Evolutionary conservation across 2,888 invertebrate species (phyloP), one percentile per base, ranked within the genome.

Genomic region (Scotopteryx bipunctaria): DNA sequence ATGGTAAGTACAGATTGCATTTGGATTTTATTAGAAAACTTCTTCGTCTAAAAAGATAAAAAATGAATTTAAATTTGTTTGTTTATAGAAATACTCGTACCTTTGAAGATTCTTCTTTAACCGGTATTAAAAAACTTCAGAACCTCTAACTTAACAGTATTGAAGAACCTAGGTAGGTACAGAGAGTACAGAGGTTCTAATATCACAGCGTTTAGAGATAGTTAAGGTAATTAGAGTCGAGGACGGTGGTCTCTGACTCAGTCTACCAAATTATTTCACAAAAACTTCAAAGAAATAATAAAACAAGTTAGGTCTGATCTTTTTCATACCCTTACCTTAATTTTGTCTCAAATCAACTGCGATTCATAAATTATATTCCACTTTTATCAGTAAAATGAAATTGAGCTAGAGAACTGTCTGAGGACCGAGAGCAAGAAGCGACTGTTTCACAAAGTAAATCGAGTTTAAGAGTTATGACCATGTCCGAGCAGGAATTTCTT

Each of bases 21-120:
- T 72, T 68, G 63, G 69, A 66, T 75, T 74, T 76, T 76, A 77
- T 76, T 71, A 66, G 63, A 64, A 66, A 76, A 76, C 61, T 76
- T 73, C 66, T 57, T 50, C 51, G 38, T 58, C 49, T 52, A 33
- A 49, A 55, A 32, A 59, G 52, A 57, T 60, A 56, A 58, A 55
- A 58, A 54, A 59, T 57, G 44, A 58, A 56, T 56, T 55, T 55
- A 51, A 56, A 59, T 57, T 59, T 52, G 59, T 59, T 57, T 59
- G 48, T 57, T 57, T 54, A 56, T 45, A 52, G 55, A 56, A 54
- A 59, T 54, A 54, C 35, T 47, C 37, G 14, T 27, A 41, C 50
- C 32, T 38, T 52, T 23, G 25, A 53, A 42, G 48, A 41, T 55
- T 44, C 9, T 43, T 48, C 33, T 55, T 50, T 60, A 53, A 56